Conservation (phyloP, 2,797 vertebrate species). For the Periparus ater region DNA sequence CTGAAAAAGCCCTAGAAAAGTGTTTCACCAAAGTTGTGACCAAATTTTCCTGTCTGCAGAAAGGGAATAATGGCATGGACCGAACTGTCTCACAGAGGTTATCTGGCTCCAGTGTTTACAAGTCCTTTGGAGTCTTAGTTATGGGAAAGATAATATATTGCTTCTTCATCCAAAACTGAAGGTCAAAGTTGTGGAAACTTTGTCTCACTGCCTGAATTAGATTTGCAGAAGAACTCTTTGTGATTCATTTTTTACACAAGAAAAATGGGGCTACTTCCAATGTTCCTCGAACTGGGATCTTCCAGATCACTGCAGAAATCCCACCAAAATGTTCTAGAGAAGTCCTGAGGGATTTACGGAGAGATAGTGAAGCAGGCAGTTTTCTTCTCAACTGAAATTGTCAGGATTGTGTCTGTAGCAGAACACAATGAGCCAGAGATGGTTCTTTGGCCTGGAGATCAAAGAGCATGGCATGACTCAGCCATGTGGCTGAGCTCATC, state of each 20-base stretch:
- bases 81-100: neutral
- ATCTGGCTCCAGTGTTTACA: neutral
- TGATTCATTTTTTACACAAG: neutral
- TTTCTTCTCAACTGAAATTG: neutral
- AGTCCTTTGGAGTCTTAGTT: neutral
- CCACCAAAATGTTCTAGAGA: neutral
- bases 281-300: neutral
- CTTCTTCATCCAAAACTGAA: neutral
- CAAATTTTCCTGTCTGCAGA: neutral
- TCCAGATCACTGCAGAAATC: neutral
- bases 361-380: neutral
- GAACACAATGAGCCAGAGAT: neutral
- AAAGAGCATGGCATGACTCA: neutral
- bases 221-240: neutral
- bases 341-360: neutral
- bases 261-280: neutral
- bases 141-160: neutral
- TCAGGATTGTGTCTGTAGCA: neutral
- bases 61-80: neutral
- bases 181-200: neutral
- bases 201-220: neutral
- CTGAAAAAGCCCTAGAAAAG: neutral
- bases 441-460: neutral
- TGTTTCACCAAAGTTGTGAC: neutral
- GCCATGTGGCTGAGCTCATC: neutral